These are phyloP conservation scores for Drosophila seguyi DNA, from an alignment of 1,140 invertebrate species.

Conservation along the genomic window DNA sequence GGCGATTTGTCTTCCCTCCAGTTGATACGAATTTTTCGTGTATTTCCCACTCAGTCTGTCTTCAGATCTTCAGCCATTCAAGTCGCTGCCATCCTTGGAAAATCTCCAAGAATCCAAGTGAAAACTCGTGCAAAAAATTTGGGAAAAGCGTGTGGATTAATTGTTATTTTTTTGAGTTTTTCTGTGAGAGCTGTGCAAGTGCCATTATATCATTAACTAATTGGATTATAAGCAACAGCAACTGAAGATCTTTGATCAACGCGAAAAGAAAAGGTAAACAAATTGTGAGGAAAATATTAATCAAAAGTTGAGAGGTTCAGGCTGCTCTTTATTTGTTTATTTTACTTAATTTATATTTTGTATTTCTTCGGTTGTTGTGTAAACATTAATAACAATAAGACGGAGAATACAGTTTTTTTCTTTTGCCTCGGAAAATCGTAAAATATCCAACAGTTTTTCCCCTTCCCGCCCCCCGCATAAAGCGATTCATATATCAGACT, in stretches of 20 bases:
- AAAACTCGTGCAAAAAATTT: background rate
- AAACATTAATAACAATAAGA: slow-evolving; percentile 1
- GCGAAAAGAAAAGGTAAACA: background rate
- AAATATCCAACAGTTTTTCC: slow-evolving; percentile 1
- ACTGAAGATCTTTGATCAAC: slow-evolving; percentile 2
- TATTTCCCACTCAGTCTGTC: slow-evolving; percentile 78
- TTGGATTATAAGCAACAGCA: background rate
- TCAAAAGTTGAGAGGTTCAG: background rate
- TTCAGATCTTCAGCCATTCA: slow-evolving; percentile 75
- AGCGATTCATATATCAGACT: slow-evolving; percentile 50
- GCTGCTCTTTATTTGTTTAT: background rate
- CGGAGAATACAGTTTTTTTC: too few relatives aligned
- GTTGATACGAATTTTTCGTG: slow-evolving; percentile 74
- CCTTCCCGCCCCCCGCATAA: background rate
- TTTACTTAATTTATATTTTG: background rate
- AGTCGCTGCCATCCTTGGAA: slow-evolving; percentile 31
- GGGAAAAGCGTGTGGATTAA: background rate
- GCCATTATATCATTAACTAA: slow-evolving; percentile 2
- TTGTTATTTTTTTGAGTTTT: background rate
- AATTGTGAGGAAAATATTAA: background rate
- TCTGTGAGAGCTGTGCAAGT: slow-evolving; percentile 10
- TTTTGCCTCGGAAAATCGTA: slow-evolving; percentile 1
- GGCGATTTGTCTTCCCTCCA: slow-evolving; percentile 47
- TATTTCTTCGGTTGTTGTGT: background rate
- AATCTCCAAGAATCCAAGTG: background rate